These are phyloP conservation scores for Halictus quadricinctus DNA, from an alignment of 2,888 invertebrate genomes.

Conservation along the genomic window DNA sequence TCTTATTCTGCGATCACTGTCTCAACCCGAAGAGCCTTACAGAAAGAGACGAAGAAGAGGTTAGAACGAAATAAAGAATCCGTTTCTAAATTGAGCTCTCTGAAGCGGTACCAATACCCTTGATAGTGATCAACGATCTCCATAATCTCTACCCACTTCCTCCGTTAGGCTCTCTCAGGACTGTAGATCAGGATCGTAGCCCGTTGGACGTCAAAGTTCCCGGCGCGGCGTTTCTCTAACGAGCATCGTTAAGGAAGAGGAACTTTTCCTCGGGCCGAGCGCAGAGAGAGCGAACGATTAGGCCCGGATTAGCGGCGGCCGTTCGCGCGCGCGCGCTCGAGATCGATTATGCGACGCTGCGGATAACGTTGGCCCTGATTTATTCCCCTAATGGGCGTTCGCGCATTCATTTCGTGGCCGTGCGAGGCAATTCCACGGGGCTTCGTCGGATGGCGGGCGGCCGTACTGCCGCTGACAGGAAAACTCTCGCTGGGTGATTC, in stretches of 20 bases:
- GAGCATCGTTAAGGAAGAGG: conserved; percentile 41
- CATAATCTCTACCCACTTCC: neutral
- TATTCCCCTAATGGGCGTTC: conserved; percentile 82
- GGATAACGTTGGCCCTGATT: conserved; percentile 82
- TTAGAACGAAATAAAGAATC: neutral
- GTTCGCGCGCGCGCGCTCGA: conserved; percentile 61
- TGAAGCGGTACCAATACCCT: neutral
- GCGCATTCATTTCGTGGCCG: conserved; percentile 81
- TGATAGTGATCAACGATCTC: conserved; percentile 5
- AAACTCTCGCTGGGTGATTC: conserved; percentile 82
- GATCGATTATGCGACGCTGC: conserved; percentile 81
- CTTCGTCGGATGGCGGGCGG: conserved; percentile 73
- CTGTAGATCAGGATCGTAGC: neutral
- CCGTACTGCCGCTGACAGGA: conserved; percentile 81
- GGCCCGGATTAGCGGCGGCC: conserved; percentile 63
- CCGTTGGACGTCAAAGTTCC: conserved; percentile 6
- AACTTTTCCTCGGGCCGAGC: conserved; percentile 58
- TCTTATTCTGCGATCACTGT: neutral
- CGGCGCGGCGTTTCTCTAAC: conserved; percentile 29
- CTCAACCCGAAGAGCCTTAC: neutral
- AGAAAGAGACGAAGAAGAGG: neutral
- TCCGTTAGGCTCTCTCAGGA: neutral
- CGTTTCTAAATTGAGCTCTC: neutral
- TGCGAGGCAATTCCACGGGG: conserved; percentile 80
- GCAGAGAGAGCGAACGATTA: conserved; percentile 64